A percentile compares a stretch with the other conserved stretches of the same genome.
Evolutionary conservation across 2,113 vertebrate genomes (phyloP).

Genomic region (Chamaea fasciata): DNA sequence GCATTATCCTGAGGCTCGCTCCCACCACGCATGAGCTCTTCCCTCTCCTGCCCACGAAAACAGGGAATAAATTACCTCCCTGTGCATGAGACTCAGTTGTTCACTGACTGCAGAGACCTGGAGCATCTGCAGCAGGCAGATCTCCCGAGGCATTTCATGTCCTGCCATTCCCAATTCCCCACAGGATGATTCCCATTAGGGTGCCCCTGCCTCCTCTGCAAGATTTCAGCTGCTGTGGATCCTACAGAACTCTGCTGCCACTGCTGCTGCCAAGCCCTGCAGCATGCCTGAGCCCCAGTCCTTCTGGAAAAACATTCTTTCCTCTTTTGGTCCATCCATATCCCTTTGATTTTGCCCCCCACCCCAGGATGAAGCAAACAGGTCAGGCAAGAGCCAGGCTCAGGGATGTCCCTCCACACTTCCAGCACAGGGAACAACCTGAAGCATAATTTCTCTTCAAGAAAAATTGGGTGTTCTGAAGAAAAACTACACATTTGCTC

Average conservation of each 20-base stretch:
- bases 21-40: background rate
- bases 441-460: background rate
- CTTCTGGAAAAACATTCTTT: fast-evolving
- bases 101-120: background rate
- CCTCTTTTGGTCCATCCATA: background rate
- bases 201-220: background rate
- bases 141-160: background rate
- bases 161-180: background rate
- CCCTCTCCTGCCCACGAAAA: background rate
- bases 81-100: background rate
- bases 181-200: background rate
- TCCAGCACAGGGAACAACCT: background rate
- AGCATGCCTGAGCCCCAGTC: background rate
- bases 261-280: background rate
- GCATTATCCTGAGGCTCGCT: background rate
- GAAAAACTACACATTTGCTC: background rate
- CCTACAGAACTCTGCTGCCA: background rate
- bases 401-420: background rate
- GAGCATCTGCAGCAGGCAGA: background rate
- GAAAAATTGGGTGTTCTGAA: background rate
- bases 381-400: background rate
- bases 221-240: background rate
- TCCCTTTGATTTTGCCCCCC: too few relatives aligned
- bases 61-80: background rate
- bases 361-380: background rate